Evolutionary conservation across 2,888 invertebrate species (phyloP), one percentile per base, ranked within the genome.

Genomic region (Drosophila ezoana): DNA sequence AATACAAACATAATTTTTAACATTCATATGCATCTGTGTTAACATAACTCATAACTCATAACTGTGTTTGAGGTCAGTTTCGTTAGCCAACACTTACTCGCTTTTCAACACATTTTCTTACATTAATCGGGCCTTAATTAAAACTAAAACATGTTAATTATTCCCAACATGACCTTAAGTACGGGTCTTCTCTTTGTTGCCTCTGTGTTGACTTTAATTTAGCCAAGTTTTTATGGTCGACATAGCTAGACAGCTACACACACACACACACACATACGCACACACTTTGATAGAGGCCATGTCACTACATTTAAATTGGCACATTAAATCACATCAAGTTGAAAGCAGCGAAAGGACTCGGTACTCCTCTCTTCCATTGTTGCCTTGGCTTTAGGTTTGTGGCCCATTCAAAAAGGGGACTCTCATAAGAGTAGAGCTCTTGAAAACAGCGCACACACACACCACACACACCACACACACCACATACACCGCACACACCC

Each of bases 361-460:
- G 45, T 35, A 18, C 51, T 53, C 52, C 44, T 43, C 53, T 14
- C 51, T 48, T 45, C 44, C 48, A 47, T 53, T 81, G 40, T 54
- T 52, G 64, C 62, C 49, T 54, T 62, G 45, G 49, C 56, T 62
- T 60, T 81, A 43, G 57, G 54, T 67, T 40, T 47, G 40, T 59
- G 56, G 38, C 43, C 47, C 66, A 61, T 71, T 60, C 51, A 66
- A 62, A 79, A 79, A 69, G 51, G 37, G 66, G 52, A 66, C 66
- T 54, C 65, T 53, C 59, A 64, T 20, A 64, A 49, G 72, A 75
- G 83, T 66, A 40, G 51, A 57, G 72, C 76, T 83, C 87, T 83
- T 70, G 69, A 75, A 79, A 78, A 44, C 56, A 52, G 44, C 53
- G 57, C 52, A 67, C 49, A 40, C 51, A 23, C 58, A 58, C 43